phyloP scores from a whole-genome alignment of 2,888 invertebrate genomes.

The Rambutsinella grinnellia region DNA sequence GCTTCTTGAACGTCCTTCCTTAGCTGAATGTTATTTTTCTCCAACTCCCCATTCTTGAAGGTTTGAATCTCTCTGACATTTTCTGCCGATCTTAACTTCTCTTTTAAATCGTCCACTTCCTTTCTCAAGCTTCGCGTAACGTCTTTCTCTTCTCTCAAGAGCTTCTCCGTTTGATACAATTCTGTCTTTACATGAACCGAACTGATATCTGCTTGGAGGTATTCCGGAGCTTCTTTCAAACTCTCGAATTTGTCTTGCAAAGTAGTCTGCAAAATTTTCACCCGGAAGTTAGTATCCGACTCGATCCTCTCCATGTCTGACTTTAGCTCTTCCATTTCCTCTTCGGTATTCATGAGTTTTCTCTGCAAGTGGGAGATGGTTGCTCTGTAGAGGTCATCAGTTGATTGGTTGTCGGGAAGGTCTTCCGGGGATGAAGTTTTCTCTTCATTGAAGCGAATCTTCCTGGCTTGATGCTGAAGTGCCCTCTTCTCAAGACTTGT shows the following conservation, averaged over 20 bases:
- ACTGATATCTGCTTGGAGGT: constrained; percentile 57
- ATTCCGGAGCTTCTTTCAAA: constrained; percentile 56
- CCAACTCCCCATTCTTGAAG: constrained; percentile 31
- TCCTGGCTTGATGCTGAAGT: too few species aligned
- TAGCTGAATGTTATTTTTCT: constrained; percentile 27
- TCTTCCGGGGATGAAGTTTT: too few species aligned
- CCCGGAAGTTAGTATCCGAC: constrained; percentile 60
- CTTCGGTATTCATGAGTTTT: constrained; percentile 59
- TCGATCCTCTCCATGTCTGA: constrained; percentile 60
- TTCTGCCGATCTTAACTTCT: constrained; percentile 17
- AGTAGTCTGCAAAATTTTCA: constrained; percentile 57
- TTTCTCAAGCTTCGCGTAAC: neutral
- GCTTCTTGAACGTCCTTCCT: constrained; percentile 24
- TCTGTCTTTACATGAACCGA: constrained; percentile 19
- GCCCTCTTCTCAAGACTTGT: neutral
- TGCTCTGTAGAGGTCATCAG: constrained; percentile 10
- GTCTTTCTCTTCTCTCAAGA: neutral
- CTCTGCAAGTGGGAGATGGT: constrained; percentile 47
- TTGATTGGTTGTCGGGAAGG: neutral
- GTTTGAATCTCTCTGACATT: constrained; percentile 18
- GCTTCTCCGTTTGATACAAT: constrained; percentile 29
- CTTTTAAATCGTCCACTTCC: constrained; percentile 16
- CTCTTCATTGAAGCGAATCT: too few species aligned
- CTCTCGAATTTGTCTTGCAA: constrained; percentile 61
- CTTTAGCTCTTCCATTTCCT: constrained; percentile 54